Base-by-base conservation (phyloP, 2,797 vertebrate genomes). In the Coregonus ussuriensis region DNA sequence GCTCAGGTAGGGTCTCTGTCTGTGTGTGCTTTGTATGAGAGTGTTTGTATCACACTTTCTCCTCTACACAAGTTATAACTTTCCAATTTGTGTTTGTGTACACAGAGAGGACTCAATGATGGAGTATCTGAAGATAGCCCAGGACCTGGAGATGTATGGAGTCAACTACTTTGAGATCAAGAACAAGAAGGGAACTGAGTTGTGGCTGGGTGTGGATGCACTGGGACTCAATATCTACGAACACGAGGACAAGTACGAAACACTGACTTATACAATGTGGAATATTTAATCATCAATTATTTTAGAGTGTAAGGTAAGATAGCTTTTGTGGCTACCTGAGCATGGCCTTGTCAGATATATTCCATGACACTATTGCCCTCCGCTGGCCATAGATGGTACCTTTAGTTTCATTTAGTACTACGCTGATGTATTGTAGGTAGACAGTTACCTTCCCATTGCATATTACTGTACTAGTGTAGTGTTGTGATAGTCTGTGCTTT, bases 151-250 rank as follows among this genome's bases (percentile, higher is more conserved):
- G 94, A 99, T 99, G 97, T 99, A 99, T 74, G 97, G 98, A 2
- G 97, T 99, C 77, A 99, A 99, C 93, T 99, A 99, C 93, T 99
- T 98, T 92, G 96, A 99, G 93, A 99, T 99, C 84, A 99, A 98
- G 89, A 99, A 99, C 92, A 99, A 99, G 92, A 99, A 98, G 85
- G 97, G 97, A 81, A 99, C 98, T 5, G 96, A 99, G 74, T 93
- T 99, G 80, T 98, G 97, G 97, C 93, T 99, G 37, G 98, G 98
- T 51, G 97, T 99, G 72, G 98, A 99, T 84, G 96, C 98, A 37
- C 92, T 99, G 85, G 98, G 98, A 21, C 95, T 99, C 82, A 99
- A 98, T 94, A 98, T 99, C 92, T 99, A 99, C 76, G 97, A 99
- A 72, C 97, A 98, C 0, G 96, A 96, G 84, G 98, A 99, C 95